Percentiles rank a stretch among this genome's conserved stretches.
Evolutionary conservation across 2,113 vertebrate genomes (phyloP).

Genomic region (Atractosteus spatula): DNA sequence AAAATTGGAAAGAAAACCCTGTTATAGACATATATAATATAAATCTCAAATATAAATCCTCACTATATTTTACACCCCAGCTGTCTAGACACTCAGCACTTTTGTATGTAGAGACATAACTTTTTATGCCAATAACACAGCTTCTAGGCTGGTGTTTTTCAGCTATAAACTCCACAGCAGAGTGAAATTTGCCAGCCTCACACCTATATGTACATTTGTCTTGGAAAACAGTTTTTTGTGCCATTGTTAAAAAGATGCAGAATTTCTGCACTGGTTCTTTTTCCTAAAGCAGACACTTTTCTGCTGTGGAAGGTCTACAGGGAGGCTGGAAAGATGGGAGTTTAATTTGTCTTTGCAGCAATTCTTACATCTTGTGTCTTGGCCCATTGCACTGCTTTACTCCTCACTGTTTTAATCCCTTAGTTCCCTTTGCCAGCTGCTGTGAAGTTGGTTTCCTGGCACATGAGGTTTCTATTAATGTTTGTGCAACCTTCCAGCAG

Average conservation of each 20-base stretch:
- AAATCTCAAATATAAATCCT: not conserved
- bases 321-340: no score
- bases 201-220: no score
- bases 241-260: no score
- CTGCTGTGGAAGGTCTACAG: not conserved
- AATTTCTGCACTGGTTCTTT: no score
- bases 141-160: not conserved
- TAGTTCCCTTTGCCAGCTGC: conserved; percentile 7
- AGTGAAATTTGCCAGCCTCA: not conserved
- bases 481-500: not conserved
- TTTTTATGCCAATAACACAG: not conserved
- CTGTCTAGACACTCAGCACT: not conserved
- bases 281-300: no score
- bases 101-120: not conserved
- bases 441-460: not conserved
- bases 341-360: not conserved
- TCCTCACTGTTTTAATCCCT: not conserved
- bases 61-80: not conserved
- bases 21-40: conserved; percentile 41
- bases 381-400: not conserved
- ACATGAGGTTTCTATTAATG: conserved; percentile 14
- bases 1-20: conserved; percentile 31
- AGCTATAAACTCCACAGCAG: not conserved
- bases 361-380: not conserved
- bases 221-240: no score